Conservation (phyloP, 2,888 invertebrate species). For the Lagria hirta region DNA sequence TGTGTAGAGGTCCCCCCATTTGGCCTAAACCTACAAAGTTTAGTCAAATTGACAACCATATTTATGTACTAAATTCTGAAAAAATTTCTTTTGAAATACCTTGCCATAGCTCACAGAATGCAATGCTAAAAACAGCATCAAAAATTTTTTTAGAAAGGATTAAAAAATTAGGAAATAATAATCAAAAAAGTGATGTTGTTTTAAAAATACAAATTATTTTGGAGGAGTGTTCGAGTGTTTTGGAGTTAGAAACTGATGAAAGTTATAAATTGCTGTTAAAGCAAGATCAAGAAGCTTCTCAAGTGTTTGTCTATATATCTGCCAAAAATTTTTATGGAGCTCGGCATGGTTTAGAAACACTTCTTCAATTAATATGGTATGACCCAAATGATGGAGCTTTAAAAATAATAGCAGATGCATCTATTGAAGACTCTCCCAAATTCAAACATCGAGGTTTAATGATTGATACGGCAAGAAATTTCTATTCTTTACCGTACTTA, state of each 20-base stretch:
- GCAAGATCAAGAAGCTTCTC: slow-evolving; percentile 57
- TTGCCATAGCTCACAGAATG: slow-evolving; percentile 50
- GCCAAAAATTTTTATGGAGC: slow-evolving; percentile 73
- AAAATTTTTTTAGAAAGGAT: slow-evolving; percentile 49
- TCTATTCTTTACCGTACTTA: slow-evolving; percentile 71
- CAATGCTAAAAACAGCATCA: slow-evolving; percentile 56
- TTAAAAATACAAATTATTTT: slow-evolving; percentile 44
- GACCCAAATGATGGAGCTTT: slow-evolving; percentile 64
- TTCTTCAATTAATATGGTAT: slow-evolving; percentile 74
- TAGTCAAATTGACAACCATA: slow-evolving; percentile 61
- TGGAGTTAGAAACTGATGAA: slow-evolving; percentile 69
- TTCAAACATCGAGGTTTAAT: slow-evolving; percentile 80
- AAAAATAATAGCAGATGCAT: slow-evolving; percentile 63
- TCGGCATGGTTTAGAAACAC: slow-evolving; percentile 71
- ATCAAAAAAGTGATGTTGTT: slow-evolving; percentile 8
- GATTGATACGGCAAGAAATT: slow-evolving; percentile 88
- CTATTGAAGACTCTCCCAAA: slow-evolving; percentile 73
- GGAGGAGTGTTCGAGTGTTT: slow-evolving; percentile 47
- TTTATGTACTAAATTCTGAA: slow-evolving; percentile 59
- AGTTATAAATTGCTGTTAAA: slow-evolving; percentile 57
- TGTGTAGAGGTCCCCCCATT: slow-evolving; percentile 67
- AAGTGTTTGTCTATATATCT: slow-evolving; percentile 57
- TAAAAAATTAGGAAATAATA: slow-evolving; percentile 5
- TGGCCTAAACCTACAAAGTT: slow-evolving; percentile 76
- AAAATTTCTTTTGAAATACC: slow-evolving; percentile 55